Base-by-base conservation (phyloP, 2,113 vertebrate species). In the Otus sunia region DNA sequence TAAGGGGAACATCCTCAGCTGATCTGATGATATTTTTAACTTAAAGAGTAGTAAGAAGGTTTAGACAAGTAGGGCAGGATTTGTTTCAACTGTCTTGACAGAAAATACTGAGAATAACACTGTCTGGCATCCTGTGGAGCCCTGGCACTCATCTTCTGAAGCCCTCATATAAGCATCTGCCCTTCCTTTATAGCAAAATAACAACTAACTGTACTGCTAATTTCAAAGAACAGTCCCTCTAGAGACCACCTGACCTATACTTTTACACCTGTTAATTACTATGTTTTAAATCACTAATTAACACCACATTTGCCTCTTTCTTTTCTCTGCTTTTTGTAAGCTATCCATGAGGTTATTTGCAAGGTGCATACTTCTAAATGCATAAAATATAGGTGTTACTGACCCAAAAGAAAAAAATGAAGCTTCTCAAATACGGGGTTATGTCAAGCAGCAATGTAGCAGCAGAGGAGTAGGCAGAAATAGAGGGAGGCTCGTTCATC, bases 11-110 rank as follows among this genome's bases (percentile, higher is more conserved):
- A 88, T 56, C 30, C 30, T 94, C 52, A 86, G 36, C 12, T 92
- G 55, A 55, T 73, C 53, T 8, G 11, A 73, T 49, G 36, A 12
- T 50, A 90, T 93, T 91, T 98, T 94, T 90, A 94, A 95, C 58
- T 41, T 67, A 59, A 94, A 77, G 50, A 20, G 5, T 19, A 90
- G 55, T 74, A 82, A 52, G 49, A 63, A 62, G 41, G 22, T 15
- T 88, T 77, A 94, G 68, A 74, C 15, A 92, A 86, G n/a, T 59
- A 63, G 16, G 2, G 29, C 37, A 96, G 25, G 16, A 66, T 75
- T 72, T 59, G 12, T 76, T 89, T 95, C 87, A 84, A 53, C 18
- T 92, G 93, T 80, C 45, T 88, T 66, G 14, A 23, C 81, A 91
- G n/a, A 94, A 96, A 96, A 96, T 90, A 53, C 14, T 21, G 43